A percentile compares a stretch with the other conserved stretches of the same genome.
Evolutionary conservation across 2,888 invertebrate genomes (phyloP).

Genomic region (Ctenicera cuprea): DNA sequence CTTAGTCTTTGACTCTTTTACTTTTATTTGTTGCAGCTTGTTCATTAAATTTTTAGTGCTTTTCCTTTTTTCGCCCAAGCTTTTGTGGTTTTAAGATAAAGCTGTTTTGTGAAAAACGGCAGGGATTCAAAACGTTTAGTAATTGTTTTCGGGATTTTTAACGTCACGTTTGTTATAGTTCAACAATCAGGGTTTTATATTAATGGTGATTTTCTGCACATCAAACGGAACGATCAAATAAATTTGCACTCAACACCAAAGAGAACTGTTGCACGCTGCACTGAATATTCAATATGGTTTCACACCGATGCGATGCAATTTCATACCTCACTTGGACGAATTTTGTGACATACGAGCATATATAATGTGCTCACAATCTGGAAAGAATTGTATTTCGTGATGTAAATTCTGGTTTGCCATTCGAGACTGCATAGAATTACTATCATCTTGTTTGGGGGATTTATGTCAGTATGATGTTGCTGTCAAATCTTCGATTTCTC

Average conservation of each 20-base stretch:
- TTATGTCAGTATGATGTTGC: slow-evolving; percentile 3
- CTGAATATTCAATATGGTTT: slow-evolving; percentile 15
- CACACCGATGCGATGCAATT: slow-evolving; percentile 32
- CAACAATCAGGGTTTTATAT: not conserved
- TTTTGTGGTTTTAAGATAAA: slow-evolving; percentile 6
- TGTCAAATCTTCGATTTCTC: not conserved
- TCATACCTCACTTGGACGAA: slow-evolving; percentile 19
- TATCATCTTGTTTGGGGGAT: not conserved
- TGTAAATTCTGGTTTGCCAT: not conserved
- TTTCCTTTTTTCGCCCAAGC: not conserved
- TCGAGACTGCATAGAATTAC: not conserved
- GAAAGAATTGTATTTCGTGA: slow-evolving; percentile 7
- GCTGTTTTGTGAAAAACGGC: not conserved
- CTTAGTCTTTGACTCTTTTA: slow-evolving; percentile 12
- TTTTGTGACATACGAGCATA: slow-evolving; percentile 2
- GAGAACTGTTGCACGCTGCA: slow-evolving; percentile 6
- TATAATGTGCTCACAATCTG: not conserved
- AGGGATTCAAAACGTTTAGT: not conserved
- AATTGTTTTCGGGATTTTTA: not conserved
- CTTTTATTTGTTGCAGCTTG: slow-evolving; percentile 28
- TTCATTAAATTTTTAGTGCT: slow-evolving; percentile 33
- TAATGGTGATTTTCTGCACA: slow-evolving; percentile 3
- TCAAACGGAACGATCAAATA: not conserved
- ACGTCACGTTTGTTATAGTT: not conserved
- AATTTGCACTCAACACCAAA: not conserved